These are phyloP conservation scores for Agonopterix heracliana DNA, from an alignment of 2,888 invertebrate species.

Conservation along the genomic window DNA sequence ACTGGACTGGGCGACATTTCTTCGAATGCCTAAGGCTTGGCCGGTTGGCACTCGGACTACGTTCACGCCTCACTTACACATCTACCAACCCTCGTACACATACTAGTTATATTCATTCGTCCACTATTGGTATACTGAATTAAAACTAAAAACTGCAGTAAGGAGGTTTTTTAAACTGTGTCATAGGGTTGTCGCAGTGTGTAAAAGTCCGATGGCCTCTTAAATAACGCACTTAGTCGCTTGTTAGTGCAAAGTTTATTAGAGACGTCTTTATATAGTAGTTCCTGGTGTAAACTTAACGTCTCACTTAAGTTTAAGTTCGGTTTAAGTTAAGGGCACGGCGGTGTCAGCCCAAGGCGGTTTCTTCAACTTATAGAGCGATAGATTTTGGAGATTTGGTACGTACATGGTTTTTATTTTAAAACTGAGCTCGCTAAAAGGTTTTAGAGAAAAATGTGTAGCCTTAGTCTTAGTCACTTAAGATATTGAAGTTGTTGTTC, in stretches of 20 bases:
- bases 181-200: not conserved
- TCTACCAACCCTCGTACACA: not conserved
- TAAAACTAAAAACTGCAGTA: too few relatives aligned
- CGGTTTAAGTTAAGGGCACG: conserved; percentile 27
- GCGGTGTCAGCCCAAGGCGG: conserved; percentile 25
- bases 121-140: not conserved
- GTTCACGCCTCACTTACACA: not conserved
- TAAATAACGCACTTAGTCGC: conserved; percentile 40
- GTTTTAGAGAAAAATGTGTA: not conserved
- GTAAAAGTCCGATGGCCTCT: conserved; percentile 14
- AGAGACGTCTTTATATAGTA: conserved; percentile 31
- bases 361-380: conserved; percentile 23
- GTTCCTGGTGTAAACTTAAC: conserved; percentile 17
- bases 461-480: too few relatives aligned
- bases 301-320: conserved; percentile 26
- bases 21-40: not conserved
- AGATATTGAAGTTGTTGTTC: too few relatives aligned
- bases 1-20: not conserved
- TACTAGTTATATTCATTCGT: not conserved
- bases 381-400: conserved; percentile 24
- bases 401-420: conserved; percentile 32
- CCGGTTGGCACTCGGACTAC: not conserved
- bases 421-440: conserved; percentile 4
- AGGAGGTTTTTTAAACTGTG: too few relatives aligned
- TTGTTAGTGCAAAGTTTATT: conserved; percentile 42